Conservation (phyloP, 2,888 invertebrate genomes). For the Leptinotarsa peninsularis region DNA sequence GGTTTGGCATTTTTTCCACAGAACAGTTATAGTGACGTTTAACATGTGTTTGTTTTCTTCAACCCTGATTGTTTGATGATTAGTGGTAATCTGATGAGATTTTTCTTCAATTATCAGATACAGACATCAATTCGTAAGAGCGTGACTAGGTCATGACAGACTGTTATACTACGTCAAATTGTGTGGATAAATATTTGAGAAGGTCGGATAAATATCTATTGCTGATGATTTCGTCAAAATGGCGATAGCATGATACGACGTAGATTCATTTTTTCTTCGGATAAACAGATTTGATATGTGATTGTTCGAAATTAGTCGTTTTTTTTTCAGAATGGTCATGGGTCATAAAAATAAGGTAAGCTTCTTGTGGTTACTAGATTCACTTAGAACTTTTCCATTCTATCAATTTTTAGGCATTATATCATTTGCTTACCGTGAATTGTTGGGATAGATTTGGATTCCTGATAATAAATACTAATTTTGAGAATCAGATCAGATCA, state of each 20-base stretch:
- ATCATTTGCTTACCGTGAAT: no score
- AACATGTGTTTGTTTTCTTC: conserved; percentile 24
- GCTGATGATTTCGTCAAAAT: not conserved
- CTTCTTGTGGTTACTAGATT: no score
- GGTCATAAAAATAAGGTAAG: no score
- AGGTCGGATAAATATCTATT: conserved; percentile 4
- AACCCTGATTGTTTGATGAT: conserved; percentile 28
- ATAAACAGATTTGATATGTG: conserved; percentile 1
- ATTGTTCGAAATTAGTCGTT: not conserved
- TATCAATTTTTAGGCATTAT: no score
- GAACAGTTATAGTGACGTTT: conserved; percentile 20
- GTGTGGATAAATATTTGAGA: not conserved
- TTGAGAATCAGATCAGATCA: no score
- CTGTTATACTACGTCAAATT: conserved; percentile 14
- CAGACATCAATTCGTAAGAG: conserved; percentile 16
- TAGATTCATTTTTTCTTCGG: not conserved
- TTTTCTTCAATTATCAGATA: conserved; percentile 27
- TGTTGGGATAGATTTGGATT: no score
- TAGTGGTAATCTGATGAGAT: conserved; percentile 18
- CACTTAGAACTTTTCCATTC: no score
- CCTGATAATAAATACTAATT: no score
- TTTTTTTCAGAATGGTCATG: no score
- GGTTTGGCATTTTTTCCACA: conserved; percentile 35
- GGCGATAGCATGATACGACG: not conserved
- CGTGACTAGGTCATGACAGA: conserved; percentile 32